These are phyloP conservation scores for Dinomys branickii DNA, from an alignment of 2,113 vertebrate genomes.

Conservation along the genomic window DNA sequence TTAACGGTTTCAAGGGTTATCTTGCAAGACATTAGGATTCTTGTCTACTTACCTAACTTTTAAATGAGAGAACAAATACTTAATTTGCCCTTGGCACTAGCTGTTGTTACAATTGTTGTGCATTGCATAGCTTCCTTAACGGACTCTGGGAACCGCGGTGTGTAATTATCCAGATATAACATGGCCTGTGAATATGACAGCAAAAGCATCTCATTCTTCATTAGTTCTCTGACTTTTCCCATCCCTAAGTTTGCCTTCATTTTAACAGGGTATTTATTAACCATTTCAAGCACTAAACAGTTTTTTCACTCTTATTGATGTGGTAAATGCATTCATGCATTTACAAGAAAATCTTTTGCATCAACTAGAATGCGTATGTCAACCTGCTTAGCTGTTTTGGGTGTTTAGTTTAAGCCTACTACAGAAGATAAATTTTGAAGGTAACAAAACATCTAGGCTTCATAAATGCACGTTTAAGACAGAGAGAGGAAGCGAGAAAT, in stretches of 20 bases:
- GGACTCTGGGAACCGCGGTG: background rate
- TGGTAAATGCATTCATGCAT: background rate
- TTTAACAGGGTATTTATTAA: background rate
- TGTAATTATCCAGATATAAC: too few relatives aligned
- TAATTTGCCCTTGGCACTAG: background rate
- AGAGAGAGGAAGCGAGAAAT: background rate
- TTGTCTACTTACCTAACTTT: background rate
- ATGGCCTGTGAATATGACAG: background rate
- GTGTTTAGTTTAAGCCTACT: background rate
- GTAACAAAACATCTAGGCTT: too few relatives aligned
- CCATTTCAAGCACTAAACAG: background rate
- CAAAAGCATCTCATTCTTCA: background rate
- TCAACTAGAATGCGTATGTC: background rate
- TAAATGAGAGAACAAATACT: background rate
- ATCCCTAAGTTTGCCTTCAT: background rate
- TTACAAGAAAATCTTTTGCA: background rate
- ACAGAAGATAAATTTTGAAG: background rate
- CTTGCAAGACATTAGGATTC: background rate
- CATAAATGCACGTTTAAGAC: too few relatives aligned
- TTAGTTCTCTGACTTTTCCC: background rate
- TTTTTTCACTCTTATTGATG: background rate
- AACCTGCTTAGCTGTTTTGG: background rate
- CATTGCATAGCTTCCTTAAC: background rate
- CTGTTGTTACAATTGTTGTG: constrained; percentile 14
- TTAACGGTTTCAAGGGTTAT: background rate